Evolutionary conservation across 2,888 invertebrate genomes (phyloP).

Genomic region (Alloscopus bannaensis): DNA sequence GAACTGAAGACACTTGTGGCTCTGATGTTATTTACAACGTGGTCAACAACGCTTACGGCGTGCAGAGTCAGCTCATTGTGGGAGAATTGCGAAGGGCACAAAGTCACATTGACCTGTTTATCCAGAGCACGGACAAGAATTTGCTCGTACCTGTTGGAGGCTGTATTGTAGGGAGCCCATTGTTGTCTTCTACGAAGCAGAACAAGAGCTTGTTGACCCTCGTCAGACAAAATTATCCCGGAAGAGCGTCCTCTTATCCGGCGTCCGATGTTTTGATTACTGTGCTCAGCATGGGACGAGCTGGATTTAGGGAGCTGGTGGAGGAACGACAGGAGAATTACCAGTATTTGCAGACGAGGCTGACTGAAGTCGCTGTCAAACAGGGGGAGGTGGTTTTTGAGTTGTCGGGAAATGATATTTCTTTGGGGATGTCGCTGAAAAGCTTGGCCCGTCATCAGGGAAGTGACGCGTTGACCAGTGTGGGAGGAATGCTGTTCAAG

Average conservation of each 20-base stretch:
- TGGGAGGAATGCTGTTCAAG: constrained; percentile 85
- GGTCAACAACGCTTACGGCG: constrained; percentile 90
- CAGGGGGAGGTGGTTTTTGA: constrained; percentile 80
- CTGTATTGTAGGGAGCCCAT: constrained; percentile 79
- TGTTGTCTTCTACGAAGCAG: not conserved
- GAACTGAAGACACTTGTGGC: constrained; percentile 76
- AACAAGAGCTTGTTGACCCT: constrained; percentile 79
- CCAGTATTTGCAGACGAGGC: constrained; percentile 79
- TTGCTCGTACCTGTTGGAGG: constrained; percentile 90
- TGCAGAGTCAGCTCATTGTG: constrained; percentile 79
- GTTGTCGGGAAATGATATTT: constrained; percentile 83
- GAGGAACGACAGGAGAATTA: constrained; percentile 80
- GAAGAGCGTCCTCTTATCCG: constrained; percentile 84
- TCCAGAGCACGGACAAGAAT: constrained; percentile 91
- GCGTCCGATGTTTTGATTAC: constrained; percentile 86
- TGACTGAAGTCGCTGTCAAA: constrained; percentile 78
- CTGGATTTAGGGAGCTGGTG: constrained; percentile 81
- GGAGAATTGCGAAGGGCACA: constrained; percentile 66
- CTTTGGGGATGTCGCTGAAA: constrained; percentile 78
- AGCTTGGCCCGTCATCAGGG: not conserved
- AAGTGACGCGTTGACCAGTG: constrained; percentile 78
- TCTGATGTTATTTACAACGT: constrained; percentile 82
- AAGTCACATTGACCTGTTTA: constrained; percentile 86
- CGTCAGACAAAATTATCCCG: constrained; percentile 85
- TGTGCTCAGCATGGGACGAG: constrained; percentile 82